Percentiles rank a stretch among this genome's conserved stretches.
Evolutionary conservation across 30 jellyfish, hydroid and myxozoan species (phyloP).

Genomic region (Rhopilema esculentum): DNA sequence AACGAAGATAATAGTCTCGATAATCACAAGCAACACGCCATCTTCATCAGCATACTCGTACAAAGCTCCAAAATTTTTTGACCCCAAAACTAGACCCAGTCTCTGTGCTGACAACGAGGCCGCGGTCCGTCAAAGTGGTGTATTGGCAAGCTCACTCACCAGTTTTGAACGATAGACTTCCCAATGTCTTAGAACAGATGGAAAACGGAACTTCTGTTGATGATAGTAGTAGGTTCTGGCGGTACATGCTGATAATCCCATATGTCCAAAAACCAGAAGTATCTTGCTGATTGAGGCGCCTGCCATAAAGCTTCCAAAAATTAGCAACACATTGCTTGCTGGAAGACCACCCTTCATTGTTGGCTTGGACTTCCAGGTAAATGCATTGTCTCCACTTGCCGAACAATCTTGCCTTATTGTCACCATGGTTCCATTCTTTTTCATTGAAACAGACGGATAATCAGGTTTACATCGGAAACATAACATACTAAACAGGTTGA

Average conservation of each 20-base stretch:
- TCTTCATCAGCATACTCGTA: too few relatives aligned
- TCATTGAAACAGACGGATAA: constrained; percentile 17
- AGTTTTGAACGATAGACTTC: constrained; percentile 5
- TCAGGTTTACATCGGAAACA: constrained; percentile 36
- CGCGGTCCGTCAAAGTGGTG: too few relatives aligned
- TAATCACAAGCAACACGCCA: too few relatives aligned
- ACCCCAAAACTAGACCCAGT: too few relatives aligned
- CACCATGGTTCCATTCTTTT: constrained; percentile 32
- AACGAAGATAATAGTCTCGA: too few relatives aligned
- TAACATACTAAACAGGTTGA: constrained; percentile 34
- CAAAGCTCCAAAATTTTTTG: too few relatives aligned
- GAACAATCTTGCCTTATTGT: constrained; percentile 14
- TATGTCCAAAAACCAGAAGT: constrained; percentile 28
- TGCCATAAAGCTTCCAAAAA: constrained; percentile 18
- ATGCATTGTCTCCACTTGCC: not conserved
- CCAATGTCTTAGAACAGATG: constrained; percentile 35
- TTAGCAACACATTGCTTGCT: constrained; percentile 23
- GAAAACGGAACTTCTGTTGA: constrained; percentile 39
- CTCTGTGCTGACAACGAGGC: too few relatives aligned
- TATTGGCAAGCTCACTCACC: not conserved
- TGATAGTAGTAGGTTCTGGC: constrained; percentile 41
- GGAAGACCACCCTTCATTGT: constrained; percentile 3
- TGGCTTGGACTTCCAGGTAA: constrained; percentile 31
- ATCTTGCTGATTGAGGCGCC: constrained; percentile 34
- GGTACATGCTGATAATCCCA: constrained; percentile 26